phyloP scores from a whole-genome alignment of 1,140 invertebrate genomes.

The Oscheius sp. region DNA sequence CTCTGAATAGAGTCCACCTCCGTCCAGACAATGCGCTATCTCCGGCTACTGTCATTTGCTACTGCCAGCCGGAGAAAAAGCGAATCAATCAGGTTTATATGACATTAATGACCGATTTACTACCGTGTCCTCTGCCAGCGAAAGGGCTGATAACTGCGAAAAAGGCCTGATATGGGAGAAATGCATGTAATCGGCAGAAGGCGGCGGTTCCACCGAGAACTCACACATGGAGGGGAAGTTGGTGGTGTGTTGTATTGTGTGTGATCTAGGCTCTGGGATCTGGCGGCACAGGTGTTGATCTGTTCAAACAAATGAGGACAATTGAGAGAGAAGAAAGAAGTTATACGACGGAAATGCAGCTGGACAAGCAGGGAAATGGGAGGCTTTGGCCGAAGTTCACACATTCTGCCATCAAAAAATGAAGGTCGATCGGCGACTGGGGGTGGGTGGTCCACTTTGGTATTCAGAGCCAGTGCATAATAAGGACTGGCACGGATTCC shows the following conservation, averaged over 20 bases:
- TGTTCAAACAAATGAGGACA: background rate
- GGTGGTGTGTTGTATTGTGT: background rate
- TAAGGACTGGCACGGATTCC: background rate
- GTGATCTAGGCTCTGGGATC: background rate
- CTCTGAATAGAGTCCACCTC: background rate
- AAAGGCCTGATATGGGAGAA: background rate
- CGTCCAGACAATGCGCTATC: too few relatives aligned
- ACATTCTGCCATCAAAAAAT: background rate
- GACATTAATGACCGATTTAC: background rate
- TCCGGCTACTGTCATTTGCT: background rate
- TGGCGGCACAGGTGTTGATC: slow-evolving; percentile 3
- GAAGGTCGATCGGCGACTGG: too few relatives aligned
- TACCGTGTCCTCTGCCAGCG: background rate
- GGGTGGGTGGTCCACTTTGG: too few relatives aligned
- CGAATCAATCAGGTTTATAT: slow-evolving; percentile 1
- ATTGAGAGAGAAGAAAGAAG: slow-evolving; percentile 1
- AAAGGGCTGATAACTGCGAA: background rate
- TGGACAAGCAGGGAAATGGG: background rate
- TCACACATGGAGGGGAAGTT: background rate
- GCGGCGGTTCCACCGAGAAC: background rate
- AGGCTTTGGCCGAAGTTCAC: background rate
- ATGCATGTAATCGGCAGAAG: background rate
- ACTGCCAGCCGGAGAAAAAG: background rate
- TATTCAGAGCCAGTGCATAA: too few relatives aligned
- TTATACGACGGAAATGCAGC: slow-evolving; percentile 8